Evolutionary conservation across 2,113 vertebrate species (phyloP), one percentile per base, ranked within the genome.

Genomic region (Podiceps cristatus): DNA sequence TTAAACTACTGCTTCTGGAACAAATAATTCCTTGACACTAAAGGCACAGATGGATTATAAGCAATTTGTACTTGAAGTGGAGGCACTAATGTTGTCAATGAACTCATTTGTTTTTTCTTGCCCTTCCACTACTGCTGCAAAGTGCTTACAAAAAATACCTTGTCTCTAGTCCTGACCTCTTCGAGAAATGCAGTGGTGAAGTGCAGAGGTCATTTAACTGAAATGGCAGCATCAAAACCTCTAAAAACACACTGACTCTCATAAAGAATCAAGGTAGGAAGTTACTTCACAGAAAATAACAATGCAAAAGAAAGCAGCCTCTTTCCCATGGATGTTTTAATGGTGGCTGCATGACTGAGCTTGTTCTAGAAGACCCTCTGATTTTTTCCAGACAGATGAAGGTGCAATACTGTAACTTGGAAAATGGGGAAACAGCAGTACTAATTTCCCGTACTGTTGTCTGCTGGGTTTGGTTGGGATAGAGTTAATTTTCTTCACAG

Each of bases 11-110:
- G 28, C 33, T 85, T 75, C 79, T 82, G 64, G 42, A 91, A 96
- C 40, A 94, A 95, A 56, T 49, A 92, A 84, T 88, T 89, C 91
- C 80, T 84, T 93, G 73, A 91, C 56, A 93, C 31, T 49, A 78
- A 42, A 77, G 49, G 58, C 47, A 86, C 35, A 94, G 64, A 91
- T 89, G 68, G 68, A 94, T 96, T 89, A 92, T 79, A 96, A 91
- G 79, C 79, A 84, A 97, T 94, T 93, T 87, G 49, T 91, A 89
- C 73, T 78, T 75, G 76, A 94, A 97, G 73, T 60, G 79, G 58
- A 97, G 64, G 52, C 58, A 75, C 40, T 95, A 89, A 91, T 44
- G 33, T n/a, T 13, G 5, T 78, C 94, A 92, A 17, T n/a, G 69
- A 92, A 91, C 24, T 35, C 76, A 91, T 82, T 11, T 69, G 6